Evolutionary conservation across 2,888 invertebrate species (phyloP).

Genomic region (Xestia rhomboidea): DNA sequence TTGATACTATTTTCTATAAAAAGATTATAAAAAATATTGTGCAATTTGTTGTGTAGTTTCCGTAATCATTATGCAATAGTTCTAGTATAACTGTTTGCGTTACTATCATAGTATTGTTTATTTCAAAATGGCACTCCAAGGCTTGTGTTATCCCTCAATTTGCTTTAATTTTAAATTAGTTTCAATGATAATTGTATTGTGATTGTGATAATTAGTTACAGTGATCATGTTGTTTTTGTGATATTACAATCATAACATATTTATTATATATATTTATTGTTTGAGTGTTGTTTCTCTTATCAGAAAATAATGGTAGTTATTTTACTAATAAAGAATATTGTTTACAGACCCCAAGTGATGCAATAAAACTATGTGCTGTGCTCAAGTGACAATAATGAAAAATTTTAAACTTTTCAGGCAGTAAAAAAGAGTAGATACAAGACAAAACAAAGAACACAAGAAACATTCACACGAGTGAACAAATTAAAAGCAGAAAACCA

Average conservation of each 20-base stretch:
- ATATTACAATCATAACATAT: slow-evolving; percentile 1
- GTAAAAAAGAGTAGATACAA: slow-evolving; percentile 95
- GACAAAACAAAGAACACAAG: slow-evolving; percentile 94
- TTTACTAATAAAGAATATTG: slow-evolving; percentile 9
- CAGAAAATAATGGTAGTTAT: slow-evolving; percentile 39
- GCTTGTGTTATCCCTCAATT: slow-evolving; percentile 29
- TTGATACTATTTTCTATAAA: slow-evolving; percentile 18
- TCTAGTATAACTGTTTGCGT: slow-evolving; percentile 42
- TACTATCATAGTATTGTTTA: slow-evolving; percentile 38
- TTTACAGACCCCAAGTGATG: slow-evolving; percentile 41
- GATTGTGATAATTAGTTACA: slow-evolving; percentile 25
- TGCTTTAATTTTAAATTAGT: slow-evolving; percentile 8
- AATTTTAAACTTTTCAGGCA: slow-evolving; percentile 89
- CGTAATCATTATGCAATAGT: slow-evolving; percentile 56
- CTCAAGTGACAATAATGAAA: slow-evolving; percentile 15
- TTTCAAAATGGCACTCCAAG: slow-evolving; percentile 48
- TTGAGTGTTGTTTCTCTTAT: slow-evolving; percentile 22
- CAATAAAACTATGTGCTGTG: slow-evolving; percentile 9
- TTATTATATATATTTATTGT: slow-evolving; percentile 11
- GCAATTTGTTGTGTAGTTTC: slow-evolving; percentile 42
- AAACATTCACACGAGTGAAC: slow-evolving; percentile 94
- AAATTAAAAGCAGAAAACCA: slow-evolving; percentile 95
- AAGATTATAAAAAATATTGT: slow-evolving; percentile 44
- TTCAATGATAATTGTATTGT: slow-evolving; percentile 25
- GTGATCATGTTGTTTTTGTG: slow-evolving; percentile 27